Evolutionary conservation across 2,113 vertebrate species (phyloP).

Genomic region (Pandion haliaetus): DNA sequence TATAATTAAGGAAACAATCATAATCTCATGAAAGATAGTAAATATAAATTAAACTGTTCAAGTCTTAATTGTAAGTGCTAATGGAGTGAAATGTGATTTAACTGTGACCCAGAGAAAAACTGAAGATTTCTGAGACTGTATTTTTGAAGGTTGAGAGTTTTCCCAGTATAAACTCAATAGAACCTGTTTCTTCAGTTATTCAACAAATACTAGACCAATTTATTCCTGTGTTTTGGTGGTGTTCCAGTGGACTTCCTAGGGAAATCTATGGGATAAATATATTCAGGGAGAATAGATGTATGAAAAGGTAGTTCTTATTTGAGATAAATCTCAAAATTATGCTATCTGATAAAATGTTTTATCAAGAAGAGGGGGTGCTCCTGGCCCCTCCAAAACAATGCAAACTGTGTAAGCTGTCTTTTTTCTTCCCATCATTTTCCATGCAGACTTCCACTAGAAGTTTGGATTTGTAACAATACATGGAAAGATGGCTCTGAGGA

Average conservation of each 20-base stretch:
- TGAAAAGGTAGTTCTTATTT: background rate
- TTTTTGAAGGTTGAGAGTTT: background rate
- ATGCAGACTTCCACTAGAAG: background rate
- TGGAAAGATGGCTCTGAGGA: background rate
- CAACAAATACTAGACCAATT: background rate
- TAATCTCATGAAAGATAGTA: background rate
- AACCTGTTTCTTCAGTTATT: background rate
- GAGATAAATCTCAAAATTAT: background rate
- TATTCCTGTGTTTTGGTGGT: background rate
- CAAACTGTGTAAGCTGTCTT: background rate
- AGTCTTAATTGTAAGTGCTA: background rate
- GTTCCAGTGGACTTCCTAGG: background rate
- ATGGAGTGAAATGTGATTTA: background rate
- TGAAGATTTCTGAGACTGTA: background rate
- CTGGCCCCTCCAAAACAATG: background rate
- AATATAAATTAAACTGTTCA: slow-evolving; percentile 1
- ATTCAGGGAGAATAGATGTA: background rate
- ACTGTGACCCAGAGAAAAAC: background rate
- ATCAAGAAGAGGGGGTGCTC: accelerated
- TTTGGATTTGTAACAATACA: background rate
- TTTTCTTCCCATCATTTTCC: background rate
- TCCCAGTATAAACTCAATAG: accelerated
- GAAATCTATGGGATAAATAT: background rate
- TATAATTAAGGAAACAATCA: background rate
- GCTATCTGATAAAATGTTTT: accelerated